Evolutionary conservation across 2,113 vertebrate species (phyloP), one percentile per base, ranked within the genome.

Genomic region (Eubucco bourcierii): DNA sequence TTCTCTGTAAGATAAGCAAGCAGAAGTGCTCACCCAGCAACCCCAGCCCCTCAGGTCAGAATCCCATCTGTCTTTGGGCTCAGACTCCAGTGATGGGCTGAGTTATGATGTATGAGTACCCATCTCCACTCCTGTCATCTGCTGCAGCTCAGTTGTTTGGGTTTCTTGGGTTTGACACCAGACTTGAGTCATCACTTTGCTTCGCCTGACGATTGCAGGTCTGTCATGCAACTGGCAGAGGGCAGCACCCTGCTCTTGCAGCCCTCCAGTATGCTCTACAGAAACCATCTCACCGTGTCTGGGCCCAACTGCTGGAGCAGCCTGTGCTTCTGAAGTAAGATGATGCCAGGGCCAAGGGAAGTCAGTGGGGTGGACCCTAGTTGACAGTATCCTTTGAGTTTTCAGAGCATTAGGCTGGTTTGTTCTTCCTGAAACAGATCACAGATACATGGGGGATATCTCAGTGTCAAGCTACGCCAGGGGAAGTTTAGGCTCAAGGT

Each of bases 201-300:
- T 15, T 5, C 41, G 13, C 34, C 15, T 41, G 20, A 46, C 20
- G 47, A 12, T 4, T 14, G 28, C 29, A 84, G 41, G n/a, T 37
- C 39, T 24, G 18, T 24, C 52, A 34, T 15, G 65, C 31, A 39
- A 3, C 4, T 1, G 0, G 9, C 15, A 29, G n/a, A 46, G 64
- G 25, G 34, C 61, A 89, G 27, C 34, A 58, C 23, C 5, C 25
- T 60, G 28, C 37, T 29, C 24, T 12, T 2, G 1, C 15, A 60
- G 74, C 28, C 68, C 24, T 29, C 53, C 12, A 37, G 27, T 27
- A 47, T 0, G 0, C 2, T 2, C 47, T 31, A 3, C 16, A 9
- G 24, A 9, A 76, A 15, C 15, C 19, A 20, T 9, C 53, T 39
- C 34, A 25, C 8, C 2, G 7, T 0, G 4, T 15, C 47, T 76